A percentile compares a stretch with the other conserved stretches of the same genome.
Evolutionary conservation across 2,113 vertebrate genomes (phyloP).

Genomic region (Ginglymostoma cirratum): DNA sequence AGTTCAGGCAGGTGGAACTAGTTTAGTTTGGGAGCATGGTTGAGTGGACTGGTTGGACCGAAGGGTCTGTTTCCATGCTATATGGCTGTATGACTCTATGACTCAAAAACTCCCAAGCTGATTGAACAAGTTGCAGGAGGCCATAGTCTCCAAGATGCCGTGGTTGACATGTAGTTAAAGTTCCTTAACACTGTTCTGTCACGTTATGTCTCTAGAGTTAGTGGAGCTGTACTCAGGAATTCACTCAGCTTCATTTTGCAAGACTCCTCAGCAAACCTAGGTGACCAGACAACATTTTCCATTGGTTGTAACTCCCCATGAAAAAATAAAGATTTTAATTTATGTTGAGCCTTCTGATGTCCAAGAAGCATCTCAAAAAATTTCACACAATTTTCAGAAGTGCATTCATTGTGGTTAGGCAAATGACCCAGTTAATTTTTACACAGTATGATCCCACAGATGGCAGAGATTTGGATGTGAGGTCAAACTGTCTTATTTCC

Average conservation of each 20-base stretch:
- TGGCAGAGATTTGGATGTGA: too few relatives aligned
- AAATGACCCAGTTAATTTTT: not conserved
- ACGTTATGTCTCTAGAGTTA: too few relatives aligned
- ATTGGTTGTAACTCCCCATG: not conserved
- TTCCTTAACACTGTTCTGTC: not conserved
- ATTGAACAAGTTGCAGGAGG: not conserved
- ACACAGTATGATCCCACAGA: not conserved
- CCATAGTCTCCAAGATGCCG: not conserved
- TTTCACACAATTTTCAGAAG: not conserved
- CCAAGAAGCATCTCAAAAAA: not conserved
- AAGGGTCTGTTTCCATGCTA: too few relatives aligned
- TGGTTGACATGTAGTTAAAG: not conserved
- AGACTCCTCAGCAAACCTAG: too few relatives aligned
- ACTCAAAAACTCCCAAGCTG: not conserved
- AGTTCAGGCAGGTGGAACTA: too few relatives aligned
- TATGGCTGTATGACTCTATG: too few relatives aligned
- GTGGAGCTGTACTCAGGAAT: not conserved
- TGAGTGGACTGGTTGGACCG: too few relatives aligned
- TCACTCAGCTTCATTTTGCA: not conserved
- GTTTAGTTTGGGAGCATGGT: too few relatives aligned
- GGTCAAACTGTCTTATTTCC: too few relatives aligned
- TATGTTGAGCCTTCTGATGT: not conserved
- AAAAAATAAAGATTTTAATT: not conserved
- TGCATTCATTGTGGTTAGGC: not conserved
- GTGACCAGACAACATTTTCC: not conserved